A percentile compares a stretch with the other conserved stretches of the same genome.
Evolutionary conservation across 2,888 invertebrate genomes (phyloP).

Genomic region (Dicyrtomina minuta): DNA sequence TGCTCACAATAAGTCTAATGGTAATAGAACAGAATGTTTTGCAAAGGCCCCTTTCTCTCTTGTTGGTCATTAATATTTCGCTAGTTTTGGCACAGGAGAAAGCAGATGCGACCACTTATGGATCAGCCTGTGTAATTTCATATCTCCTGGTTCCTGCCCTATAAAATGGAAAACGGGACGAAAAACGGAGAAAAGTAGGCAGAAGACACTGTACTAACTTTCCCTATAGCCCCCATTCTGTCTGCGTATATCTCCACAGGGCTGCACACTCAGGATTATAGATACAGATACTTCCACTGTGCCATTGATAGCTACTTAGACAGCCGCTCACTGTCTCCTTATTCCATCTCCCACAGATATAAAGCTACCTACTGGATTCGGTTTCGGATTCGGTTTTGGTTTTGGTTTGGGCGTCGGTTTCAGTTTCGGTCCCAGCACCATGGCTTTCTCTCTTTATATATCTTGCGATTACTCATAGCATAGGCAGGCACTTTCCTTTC

Average conservation of each 20-base stretch:
- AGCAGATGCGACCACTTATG: slow-evolving; percentile 47
- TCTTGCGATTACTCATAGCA: background rate
- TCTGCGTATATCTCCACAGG: background rate
- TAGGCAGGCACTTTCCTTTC: too few relatives aligned
- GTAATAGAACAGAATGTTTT: slow-evolving; percentile 10
- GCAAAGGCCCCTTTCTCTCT: background rate
- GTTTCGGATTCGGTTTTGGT: background rate
- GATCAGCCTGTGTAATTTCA: slow-evolving; percentile 11
- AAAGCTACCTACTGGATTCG: too few relatives aligned
- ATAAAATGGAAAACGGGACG: background rate
- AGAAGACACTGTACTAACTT: too few relatives aligned
- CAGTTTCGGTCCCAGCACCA: background rate
- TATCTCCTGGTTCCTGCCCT: background rate
- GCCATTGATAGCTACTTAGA: too few relatives aligned
- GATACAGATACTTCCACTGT: too few relatives aligned
- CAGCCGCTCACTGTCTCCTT: background rate
- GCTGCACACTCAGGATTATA: background rate
- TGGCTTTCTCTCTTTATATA: background rate
- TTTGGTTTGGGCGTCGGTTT: too few relatives aligned
- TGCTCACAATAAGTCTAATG: background rate
- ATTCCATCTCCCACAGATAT: too few relatives aligned
- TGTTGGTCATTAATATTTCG: slow-evolving; percentile 49
- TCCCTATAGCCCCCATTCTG: background rate
- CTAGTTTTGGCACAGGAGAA: slow-evolving; percentile 39
- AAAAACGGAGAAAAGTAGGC: too few relatives aligned